These are phyloP conservation scores for Phylloscopus trochiloides DNA, from an alignment of 2,113 vertebrate species.

Conservation along the genomic window DNA sequence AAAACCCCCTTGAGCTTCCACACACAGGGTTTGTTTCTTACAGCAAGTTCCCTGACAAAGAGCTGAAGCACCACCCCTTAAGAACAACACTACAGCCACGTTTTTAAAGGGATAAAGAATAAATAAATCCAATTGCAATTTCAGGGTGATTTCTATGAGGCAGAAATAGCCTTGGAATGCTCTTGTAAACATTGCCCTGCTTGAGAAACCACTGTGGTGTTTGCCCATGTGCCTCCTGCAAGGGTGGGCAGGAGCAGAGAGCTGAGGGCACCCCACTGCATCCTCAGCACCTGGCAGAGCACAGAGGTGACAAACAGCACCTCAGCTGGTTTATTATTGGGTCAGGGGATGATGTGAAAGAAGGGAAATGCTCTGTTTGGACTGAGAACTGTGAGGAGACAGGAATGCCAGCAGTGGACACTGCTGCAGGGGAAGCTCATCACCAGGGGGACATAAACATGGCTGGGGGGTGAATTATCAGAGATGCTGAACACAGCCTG, in stretches of 20 bases:
- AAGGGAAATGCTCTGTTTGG: background rate
- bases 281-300: background rate
- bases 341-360: background rate
- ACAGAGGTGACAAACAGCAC: fast-evolving
- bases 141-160: background rate
- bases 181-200: background rate
- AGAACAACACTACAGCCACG: background rate
- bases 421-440: background rate
- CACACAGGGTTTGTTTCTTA: background rate
- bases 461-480: background rate
- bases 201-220: background rate
- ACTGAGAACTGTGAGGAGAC: background rate
- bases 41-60: background rate
- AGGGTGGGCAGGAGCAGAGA: background rate
- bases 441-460: background rate
- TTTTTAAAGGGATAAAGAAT: background rate
- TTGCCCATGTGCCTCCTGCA: background rate
- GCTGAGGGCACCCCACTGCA: background rate
- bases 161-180: background rate
- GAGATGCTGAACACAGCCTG: background rate
- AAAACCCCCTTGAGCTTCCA: background rate
- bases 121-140: slow-evolving; percentile 1
- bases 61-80: background rate
- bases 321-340: background rate
- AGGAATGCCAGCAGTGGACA: background rate